Percentiles rank a stretch among this genome's conserved stretches.
Conservation (phyloP, 2,888 invertebrate species). For the Drosophila yooni region DNA sequence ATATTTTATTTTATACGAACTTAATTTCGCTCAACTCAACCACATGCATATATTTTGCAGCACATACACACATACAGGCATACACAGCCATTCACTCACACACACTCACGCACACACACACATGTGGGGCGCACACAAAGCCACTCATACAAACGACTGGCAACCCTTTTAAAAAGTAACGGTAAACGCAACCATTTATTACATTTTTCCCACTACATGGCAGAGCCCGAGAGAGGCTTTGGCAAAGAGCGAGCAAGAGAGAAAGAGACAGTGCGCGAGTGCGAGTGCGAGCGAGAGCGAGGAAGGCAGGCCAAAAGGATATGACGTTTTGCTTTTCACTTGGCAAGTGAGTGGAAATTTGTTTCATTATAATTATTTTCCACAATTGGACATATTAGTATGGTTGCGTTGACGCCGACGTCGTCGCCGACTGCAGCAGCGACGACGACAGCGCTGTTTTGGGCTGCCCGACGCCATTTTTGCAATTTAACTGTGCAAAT, state of each 20-base stretch:
- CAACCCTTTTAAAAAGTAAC: slow-evolving; percentile 77
- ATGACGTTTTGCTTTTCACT: slow-evolving; percentile 80
- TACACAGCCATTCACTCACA: not conserved
- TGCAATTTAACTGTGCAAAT: slow-evolving; percentile 74
- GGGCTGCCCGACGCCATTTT: slow-evolving; percentile 69
- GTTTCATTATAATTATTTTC: slow-evolving; percentile 86
- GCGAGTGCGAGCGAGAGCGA: slow-evolving; percentile 55
- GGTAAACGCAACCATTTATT: slow-evolving; percentile 80
- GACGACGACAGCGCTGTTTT: not conserved
- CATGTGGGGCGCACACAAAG: slow-evolving; percentile 24
- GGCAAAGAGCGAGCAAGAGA: slow-evolving; percentile 9
- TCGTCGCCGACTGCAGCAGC: slow-evolving; percentile 10
- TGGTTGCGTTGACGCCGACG: slow-evolving; percentile 72
- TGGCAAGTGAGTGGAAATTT: slow-evolving; percentile 85
- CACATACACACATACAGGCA: slow-evolving; percentile 25
- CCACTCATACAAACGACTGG: slow-evolving; percentile 61
- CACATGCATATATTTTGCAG: slow-evolving; percentile 63
- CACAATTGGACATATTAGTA: slow-evolving; percentile 86
- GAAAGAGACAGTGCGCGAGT: slow-evolving; percentile 1
- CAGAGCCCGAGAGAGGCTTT: slow-evolving; percentile 12
- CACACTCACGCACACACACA: slow-evolving; percentile 5
- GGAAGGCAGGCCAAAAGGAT: slow-evolving; percentile 68
- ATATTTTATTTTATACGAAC: slow-evolving; percentile 78
- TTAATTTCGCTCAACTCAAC: slow-evolving; percentile 74
- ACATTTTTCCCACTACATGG: slow-evolving; percentile 60